These are phyloP conservation scores for Lacanobia oleracea DNA, from an alignment of 2,888 invertebrate genomes.

Conservation along the genomic window DNA sequence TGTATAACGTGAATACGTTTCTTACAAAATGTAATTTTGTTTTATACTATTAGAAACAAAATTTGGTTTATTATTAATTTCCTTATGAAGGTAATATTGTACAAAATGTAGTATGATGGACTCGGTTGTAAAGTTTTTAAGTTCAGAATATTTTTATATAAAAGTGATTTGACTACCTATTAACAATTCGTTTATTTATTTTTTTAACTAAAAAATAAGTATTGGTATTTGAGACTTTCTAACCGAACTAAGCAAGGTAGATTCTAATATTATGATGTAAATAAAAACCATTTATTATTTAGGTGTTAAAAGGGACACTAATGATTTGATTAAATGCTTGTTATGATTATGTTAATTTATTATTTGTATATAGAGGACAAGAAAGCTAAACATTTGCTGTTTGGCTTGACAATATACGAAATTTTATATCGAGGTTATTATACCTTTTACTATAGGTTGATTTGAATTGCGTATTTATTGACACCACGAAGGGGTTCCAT, in stretches of 20 bases:
- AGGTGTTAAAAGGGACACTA: slow-evolving; percentile 53
- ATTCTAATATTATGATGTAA: slow-evolving; percentile 52
- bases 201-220: slow-evolving; percentile 45
- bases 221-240: slow-evolving; percentile 27
- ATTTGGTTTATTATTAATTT: slow-evolving; percentile 56
- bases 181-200: slow-evolving; percentile 57
- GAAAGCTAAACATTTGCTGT: slow-evolving; percentile 6
- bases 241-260: slow-evolving; percentile 28
- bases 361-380: slow-evolving; percentile 61
- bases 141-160: slow-evolving; percentile 55
- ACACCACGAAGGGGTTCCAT: slow-evolving; percentile 5
- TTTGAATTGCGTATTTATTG: slow-evolving; percentile 9
- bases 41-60: slow-evolving; percentile 41
- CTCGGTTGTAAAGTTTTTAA: slow-evolving; percentile 50
- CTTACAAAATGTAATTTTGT: slow-evolving; percentile 42
- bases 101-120: slow-evolving; percentile 65
- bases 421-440: slow-evolving; percentile 3
- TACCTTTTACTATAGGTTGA: neutral
- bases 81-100: slow-evolving; percentile 65
- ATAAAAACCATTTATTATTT: slow-evolving; percentile 51
- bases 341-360: slow-evolving; percentile 66
- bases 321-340: slow-evolving; percentile 53
- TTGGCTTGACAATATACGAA: slow-evolving; percentile 13
- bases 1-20: slow-evolving; percentile 20
- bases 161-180: slow-evolving; percentile 48